Percentiles rank a stretch among this genome's conserved stretches.
Evolutionary conservation across 1,140 invertebrate species (phyloP).

Genomic region (Druon quercuslanigerum): DNA sequence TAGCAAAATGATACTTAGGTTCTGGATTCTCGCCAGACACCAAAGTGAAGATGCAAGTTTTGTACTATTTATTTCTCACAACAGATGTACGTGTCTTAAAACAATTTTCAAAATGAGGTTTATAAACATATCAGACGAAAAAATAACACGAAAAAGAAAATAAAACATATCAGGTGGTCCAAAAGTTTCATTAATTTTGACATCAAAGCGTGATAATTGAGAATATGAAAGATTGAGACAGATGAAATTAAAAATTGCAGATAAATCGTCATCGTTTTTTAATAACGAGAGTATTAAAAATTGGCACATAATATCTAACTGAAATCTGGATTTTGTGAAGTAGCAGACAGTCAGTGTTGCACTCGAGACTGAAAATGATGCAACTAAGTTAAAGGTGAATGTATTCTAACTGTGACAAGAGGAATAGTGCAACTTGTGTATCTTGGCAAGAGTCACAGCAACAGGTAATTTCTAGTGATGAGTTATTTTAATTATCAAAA

Average conservation of each 20-base stretch:
- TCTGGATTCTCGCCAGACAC: conserved; percentile 11
- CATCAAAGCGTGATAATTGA: too few relatives aligned
- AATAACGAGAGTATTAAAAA: neutral
- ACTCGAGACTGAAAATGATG: conserved; percentile 17
- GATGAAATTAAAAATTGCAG: neutral
- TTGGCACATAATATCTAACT: neutral
- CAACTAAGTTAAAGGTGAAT: conserved; percentile 23
- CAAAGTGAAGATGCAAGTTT: conserved; percentile 14
- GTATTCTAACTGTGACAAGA: conserved; percentile 15
- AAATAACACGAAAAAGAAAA: too few relatives aligned
- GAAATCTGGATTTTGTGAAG: neutral
- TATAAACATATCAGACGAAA: neutral
- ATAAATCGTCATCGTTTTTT: too few relatives aligned
- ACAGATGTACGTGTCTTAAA: neutral
- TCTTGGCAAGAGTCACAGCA: conserved; percentile 7
- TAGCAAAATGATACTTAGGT: neutral
- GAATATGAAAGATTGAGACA: neutral
- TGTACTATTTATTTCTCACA: conserved; percentile 8
- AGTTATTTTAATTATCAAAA: neutral
- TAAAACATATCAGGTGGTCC: too few relatives aligned
- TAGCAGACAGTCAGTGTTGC: neutral
- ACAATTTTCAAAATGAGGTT: neutral
- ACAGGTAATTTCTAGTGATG: neutral
- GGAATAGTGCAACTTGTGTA: neutral
- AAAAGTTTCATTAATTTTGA: too few relatives aligned